A percentile compares a stretch with the other conserved stretches of the same genome.
Conservation (phyloP, 2,113 vertebrate genomes). For the Hippocampus zosterae region DNA sequence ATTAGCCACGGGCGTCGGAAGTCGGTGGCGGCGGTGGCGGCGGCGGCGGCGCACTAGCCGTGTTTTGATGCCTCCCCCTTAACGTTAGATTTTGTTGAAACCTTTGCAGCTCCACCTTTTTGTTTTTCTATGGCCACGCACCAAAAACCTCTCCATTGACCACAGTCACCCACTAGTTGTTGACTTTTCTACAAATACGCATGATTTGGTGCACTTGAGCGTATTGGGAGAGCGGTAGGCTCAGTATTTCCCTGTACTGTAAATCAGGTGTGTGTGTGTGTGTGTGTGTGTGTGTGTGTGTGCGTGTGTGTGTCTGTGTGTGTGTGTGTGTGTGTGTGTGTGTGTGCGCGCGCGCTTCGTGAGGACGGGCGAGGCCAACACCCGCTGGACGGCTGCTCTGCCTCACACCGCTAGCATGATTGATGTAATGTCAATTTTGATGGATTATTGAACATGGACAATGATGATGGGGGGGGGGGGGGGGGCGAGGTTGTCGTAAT, state of each 20-base stretch:
- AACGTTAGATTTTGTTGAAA: slow-evolving; percentile 24
- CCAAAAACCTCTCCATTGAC: neutral
- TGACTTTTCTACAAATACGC: slow-evolving; percentile 40
- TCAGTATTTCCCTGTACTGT: slow-evolving; percentile 53
- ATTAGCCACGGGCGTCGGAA: slow-evolving; percentile 15
- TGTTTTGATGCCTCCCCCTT: neutral
- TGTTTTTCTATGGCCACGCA: neutral
- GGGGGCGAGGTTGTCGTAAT: too few species aligned
- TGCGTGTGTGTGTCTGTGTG: slow-evolving; percentile 4
- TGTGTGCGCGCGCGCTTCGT: slow-evolving; percentile 31
- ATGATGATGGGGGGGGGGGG: too few species aligned
- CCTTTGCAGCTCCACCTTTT: neutral
- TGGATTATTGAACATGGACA: slow-evolving; percentile 65
- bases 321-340: neutral
- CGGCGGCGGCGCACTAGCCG: slow-evolving; percentile 31
- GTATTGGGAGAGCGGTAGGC: slow-evolving; percentile 40
- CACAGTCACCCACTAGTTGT: slow-evolving; percentile 7
- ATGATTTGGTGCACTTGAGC: slow-evolving; percentile 51
- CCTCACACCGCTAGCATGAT: slow-evolving; percentile 55
- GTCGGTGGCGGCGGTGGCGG: slow-evolving; percentile 8
- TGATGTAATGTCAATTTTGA: slow-evolving; percentile 69
- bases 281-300: neutral
- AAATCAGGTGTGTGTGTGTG: slow-evolving; percentile 35
- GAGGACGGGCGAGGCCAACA: slow-evolving; percentile 32
- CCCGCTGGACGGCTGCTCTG: slow-evolving; percentile 36